Base-by-base conservation (phyloP, 2,888 invertebrate genomes). In the Calephelis perditalis region DNA sequence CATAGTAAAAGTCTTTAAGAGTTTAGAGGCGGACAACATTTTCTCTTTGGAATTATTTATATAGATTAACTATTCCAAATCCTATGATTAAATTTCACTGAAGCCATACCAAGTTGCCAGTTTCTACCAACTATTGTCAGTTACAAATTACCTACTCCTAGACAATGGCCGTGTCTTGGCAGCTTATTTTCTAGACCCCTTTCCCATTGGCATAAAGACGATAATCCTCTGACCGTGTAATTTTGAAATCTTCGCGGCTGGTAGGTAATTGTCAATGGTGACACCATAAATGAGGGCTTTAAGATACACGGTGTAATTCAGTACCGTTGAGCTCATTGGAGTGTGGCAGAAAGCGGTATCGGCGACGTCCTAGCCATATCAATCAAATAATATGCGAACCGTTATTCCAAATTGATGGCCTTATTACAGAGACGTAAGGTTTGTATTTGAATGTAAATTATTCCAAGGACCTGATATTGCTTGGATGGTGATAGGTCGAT, bases 241-340 rank as follows among this genome's bases (percentile, higher is more conserved):
- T 66, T 62, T 65, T 62, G 68, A 70, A 68, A 68, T 66, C 64
- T 68, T 63, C 62, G 63, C 59, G 67, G 65, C 71, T 71, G 66
- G 61, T 65, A 65, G 73, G 82, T 82, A 84, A 84, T 85, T 81
- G 81, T 73, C 75, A 74, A 83, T 85, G 78, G 82, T 78, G 79
- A 83, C 84, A 85, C 82, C 77, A 79, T 83, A 85, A 86, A 82
- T 85, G 83, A 82, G 75, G 81, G 81, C 78, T 43, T 80, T 78
- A 74, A 82, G 86, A 83, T 83, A 74, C 79, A 81, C 78, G 75
- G 80, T 84, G 81, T 85, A 86, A 87, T 87, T 84, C 80, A 79
- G 81, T 87, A 86, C 89, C 88, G 88, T 87, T 71, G 71, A 76
- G 78, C 79, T 81, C 85, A 82, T 84, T 86, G 79, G 86, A 83